phyloP scores from a whole-genome alignment of 2,113 vertebrate species.

The Sebastes schlegelii region DNA sequence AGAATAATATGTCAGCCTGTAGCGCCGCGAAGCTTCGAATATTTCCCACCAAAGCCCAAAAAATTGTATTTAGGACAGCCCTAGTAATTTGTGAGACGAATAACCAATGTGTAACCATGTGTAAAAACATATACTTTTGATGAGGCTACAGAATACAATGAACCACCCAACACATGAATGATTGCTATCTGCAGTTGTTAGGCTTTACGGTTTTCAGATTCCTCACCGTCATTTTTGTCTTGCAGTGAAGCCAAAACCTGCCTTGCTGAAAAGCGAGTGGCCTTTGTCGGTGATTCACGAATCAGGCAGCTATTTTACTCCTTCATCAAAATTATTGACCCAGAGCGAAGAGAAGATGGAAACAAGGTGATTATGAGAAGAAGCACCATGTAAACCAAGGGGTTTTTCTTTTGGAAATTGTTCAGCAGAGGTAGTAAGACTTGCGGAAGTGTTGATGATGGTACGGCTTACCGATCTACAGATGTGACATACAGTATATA shows the following conservation, averaged over 20 bases:
- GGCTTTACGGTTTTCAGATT: not conserved
- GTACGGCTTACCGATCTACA: not conserved
- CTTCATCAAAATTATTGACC: constrained; percentile 92
- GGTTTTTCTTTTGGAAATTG: not conserved
- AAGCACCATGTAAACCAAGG: not conserved
- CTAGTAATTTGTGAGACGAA: not conserved
- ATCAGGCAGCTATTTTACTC: constrained; percentile 96
- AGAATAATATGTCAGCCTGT: too few relatives aligned
- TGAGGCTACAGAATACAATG: not conserved
- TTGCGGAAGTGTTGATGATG: not conserved
- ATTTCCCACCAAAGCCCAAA: too few relatives aligned
- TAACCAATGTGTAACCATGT: not conserved
- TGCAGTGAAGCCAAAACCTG: constrained; percentile 95
- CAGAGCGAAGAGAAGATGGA: constrained; percentile 90
- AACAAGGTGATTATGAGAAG: constrained; percentile 87
- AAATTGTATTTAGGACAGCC: too few relatives aligned
- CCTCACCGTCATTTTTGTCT: constrained; percentile 38
- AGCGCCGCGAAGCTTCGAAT: too few relatives aligned
- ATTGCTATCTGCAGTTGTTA: not conserved
- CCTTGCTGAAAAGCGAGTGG: constrained; percentile 89
- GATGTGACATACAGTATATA: not conserved
- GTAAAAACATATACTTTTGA: not conserved
- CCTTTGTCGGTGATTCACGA: constrained; percentile 96
- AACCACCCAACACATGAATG: not conserved
- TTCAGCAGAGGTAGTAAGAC: not conserved